Base-by-base conservation (phyloP, 2,797 vertebrate genomes). In the Agapornis canus region DNA sequence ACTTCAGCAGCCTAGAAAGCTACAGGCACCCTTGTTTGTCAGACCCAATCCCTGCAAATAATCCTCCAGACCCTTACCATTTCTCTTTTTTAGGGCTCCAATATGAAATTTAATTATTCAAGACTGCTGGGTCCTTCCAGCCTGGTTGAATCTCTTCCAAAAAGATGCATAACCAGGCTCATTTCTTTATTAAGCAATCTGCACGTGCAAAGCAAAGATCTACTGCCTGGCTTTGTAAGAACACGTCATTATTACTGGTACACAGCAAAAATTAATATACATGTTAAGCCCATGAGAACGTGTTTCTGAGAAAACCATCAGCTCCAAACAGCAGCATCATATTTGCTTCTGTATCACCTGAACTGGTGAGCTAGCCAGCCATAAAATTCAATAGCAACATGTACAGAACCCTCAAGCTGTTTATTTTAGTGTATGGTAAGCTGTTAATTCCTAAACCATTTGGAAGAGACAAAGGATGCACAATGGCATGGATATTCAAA, bases 241-340 rank as follows among this genome's bases (percentile, higher is more conserved):
- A 59, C 48, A 29, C 2, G 0, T 13, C 11, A 4, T 32, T 37
- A 20, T 19, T 64, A 27, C 9, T 10, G 10, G 26, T 20, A 49
- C 43, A 17, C 60, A 26, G 31, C 71, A 40, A 15, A 59, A 70
- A 60, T 1, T 2, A 64, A 35, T 2, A 8, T 2, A 31, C 63
- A 20, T 2, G 0, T 54, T 47, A 22, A 29, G 26, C 72, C 12
- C 5, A 2, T 19, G 32, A 66, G 57, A 54, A 47, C 0, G 15
- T 6, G n/a, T 9, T 82, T 71, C 84, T 0, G 0, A 76, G 48
- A 66, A 80, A 76, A 2, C 31, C 73, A 35, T 6, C 17, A 21
- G 66, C 31, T 11, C 14, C n/a, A 51, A 65, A 29, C 45, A 45
- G 2, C 27, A 39, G 31, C 47, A 26, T 11, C 29, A 1, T 10